These are phyloP conservation scores for Paedocypris micromegethes DNA, from an alignment of 2,797 vertebrate species.

Conservation along the genomic window DNA sequence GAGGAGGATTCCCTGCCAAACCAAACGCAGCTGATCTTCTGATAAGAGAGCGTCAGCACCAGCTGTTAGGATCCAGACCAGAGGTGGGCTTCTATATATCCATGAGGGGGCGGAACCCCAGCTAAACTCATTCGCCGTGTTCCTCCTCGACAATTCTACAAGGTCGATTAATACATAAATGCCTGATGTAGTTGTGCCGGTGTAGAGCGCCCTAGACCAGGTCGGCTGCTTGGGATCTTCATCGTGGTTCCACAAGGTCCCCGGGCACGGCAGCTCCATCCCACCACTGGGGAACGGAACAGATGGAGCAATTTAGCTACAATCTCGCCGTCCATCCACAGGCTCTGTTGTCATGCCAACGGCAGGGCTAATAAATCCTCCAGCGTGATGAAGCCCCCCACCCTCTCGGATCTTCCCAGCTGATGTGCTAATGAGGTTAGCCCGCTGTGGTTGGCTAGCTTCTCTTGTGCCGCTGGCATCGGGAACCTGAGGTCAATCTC, in stretches of 20 bases:
- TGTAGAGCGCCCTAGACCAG: no score
- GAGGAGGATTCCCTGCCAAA: no score
- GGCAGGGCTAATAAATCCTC: slow-evolving; percentile 34
- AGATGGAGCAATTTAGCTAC: slow-evolving; percentile 51
- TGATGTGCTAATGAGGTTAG: not conserved
- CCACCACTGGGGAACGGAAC: slow-evolving; percentile 47
- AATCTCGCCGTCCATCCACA: slow-evolving; percentile 39
- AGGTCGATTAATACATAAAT: no score
- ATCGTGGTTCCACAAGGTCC: slow-evolving; percentile 23
- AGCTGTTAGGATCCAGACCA: no score
- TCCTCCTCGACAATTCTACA: no score
- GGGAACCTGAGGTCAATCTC: not conserved
- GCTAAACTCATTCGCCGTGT: no score
- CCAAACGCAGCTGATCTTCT: no score
- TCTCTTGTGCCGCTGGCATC: not conserved
- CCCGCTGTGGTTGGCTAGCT: not conserved
- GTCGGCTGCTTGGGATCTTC: not conserved
- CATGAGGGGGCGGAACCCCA: no score
- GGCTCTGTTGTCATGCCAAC: slow-evolving; percentile 51
- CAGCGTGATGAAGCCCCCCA: slow-evolving; percentile 24
- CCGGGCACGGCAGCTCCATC: slow-evolving; percentile 43
- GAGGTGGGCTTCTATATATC: no score
- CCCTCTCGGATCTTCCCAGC: not conserved
- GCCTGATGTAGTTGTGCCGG: no score
- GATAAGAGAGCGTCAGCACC: no score